Conservation (phyloP, 2,888 invertebrate genomes). For the Heliconius hortense region DNA sequence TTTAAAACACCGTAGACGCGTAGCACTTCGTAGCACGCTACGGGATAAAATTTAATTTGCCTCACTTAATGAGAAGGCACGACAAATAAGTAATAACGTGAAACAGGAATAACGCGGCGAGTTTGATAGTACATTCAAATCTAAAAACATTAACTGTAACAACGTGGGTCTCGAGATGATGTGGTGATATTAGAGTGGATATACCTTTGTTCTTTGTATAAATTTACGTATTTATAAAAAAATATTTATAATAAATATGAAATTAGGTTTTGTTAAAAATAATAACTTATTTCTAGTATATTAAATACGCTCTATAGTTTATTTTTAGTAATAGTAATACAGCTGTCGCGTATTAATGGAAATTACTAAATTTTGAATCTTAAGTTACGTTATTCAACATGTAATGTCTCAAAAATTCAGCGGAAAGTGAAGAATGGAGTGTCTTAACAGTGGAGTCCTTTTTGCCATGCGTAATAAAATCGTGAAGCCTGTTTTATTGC, state of each 20-base stretch:
- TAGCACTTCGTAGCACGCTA: constrained; percentile 41
- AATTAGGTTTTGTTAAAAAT: no score
- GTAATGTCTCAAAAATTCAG: background rate
- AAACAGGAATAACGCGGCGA: constrained; percentile 74
- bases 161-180: constrained; percentile 60
- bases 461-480: background rate
- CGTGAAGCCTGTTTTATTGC: background rate
- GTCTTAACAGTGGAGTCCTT: background rate
- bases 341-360: no score
- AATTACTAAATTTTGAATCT: no score
- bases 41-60: constrained; percentile 70
- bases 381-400: background rate
- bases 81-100: constrained; percentile 74
- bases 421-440: background rate
- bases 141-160: constrained; percentile 80
- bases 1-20: constrained; percentile 16
- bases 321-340: no score
- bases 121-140: constrained; percentile 82
- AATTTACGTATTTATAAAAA: background rate
- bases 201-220: constrained; percentile 24
- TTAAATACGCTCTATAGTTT: no score
- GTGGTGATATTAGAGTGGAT: constrained; percentile 52
- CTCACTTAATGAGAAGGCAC: constrained; percentile 70
- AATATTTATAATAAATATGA: background rate
- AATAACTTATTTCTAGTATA: no score